Percentiles rank a stretch among this genome's conserved stretches.
Evolutionary conservation across 2,888 invertebrate species (phyloP).

Genomic region (Agrilus cyanescens): DNA sequence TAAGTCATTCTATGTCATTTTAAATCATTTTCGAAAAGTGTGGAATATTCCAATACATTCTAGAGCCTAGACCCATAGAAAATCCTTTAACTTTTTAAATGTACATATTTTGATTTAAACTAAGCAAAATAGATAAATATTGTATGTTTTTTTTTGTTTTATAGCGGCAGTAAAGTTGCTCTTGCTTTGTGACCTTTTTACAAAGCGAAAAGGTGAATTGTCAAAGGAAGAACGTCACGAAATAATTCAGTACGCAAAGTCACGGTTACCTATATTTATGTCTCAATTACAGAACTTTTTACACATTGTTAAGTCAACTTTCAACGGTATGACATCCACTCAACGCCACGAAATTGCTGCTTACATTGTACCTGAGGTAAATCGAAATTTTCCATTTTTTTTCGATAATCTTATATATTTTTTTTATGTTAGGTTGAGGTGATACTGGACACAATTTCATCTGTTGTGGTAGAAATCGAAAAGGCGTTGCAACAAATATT

Average conservation of each 20-base stretch:
- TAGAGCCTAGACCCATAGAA: constrained; percentile 4
- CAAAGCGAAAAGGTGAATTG: constrained; percentile 48
- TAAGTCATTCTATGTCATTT: too few relatives aligned
- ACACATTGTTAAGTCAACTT: constrained; percentile 46
- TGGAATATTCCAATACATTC: neutral
- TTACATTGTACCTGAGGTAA: constrained; percentile 55
- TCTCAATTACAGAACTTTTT: constrained; percentile 48
- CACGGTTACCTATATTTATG: constrained; percentile 52
- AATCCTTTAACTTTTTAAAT: too few relatives aligned
- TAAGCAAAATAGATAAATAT: neutral
- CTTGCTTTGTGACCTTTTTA: constrained; percentile 52
- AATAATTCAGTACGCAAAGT: constrained; percentile 53
- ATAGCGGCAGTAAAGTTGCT: constrained; percentile 42
- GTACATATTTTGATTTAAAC: too few relatives aligned
- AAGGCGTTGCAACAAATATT: constrained; percentile 49
- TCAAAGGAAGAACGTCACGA: constrained; percentile 52
- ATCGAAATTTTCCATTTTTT: constrained; percentile 6
- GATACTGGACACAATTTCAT: constrained; percentile 46
- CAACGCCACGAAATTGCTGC: constrained; percentile 51
- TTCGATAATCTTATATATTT: constrained; percentile 4
- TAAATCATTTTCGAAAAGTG: too few relatives aligned
- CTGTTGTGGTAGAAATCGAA: constrained; percentile 47
- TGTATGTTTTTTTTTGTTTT: constrained; percentile 12
- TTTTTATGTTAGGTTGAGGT: constrained; percentile 43
- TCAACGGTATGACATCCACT: constrained; percentile 42